Evolutionary conservation across 53 echinoderm and acorn worm species (phyloP).

Genomic region (Apostichopus leukothele): DNA sequence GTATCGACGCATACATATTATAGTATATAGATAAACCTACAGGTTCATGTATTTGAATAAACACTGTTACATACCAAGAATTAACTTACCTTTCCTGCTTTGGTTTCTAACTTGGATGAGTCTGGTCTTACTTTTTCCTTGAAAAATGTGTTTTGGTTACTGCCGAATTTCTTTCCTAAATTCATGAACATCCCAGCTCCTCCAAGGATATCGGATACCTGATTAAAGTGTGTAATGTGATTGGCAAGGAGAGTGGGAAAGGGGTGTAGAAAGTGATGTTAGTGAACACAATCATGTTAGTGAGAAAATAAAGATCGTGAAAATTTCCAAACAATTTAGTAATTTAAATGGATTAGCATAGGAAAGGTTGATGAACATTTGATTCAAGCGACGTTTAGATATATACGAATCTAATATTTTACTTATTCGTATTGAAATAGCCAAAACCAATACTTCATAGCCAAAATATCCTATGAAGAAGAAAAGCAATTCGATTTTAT

Average conservation of each 20-base stretch:
- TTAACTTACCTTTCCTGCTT: slow-evolving; percentile 27
- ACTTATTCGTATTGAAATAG: too few relatives aligned
- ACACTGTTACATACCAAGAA: background rate
- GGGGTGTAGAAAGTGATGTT: background rate
- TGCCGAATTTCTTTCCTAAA: slow-evolving; percentile 52
- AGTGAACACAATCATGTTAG: background rate
- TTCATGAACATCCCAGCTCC: slow-evolving; percentile 62
- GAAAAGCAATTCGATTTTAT: too few relatives aligned
- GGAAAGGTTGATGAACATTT: too few relatives aligned
- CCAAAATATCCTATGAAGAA: too few relatives aligned
- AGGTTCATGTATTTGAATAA: too few relatives aligned
- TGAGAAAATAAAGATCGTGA: background rate
- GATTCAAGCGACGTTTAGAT: too few relatives aligned
- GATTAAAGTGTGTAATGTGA: background rate
- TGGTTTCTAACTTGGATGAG: slow-evolving; percentile 3
- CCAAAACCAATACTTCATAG: too few relatives aligned
- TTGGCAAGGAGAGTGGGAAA: background rate
- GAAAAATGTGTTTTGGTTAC: background rate
- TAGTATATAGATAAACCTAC: too few relatives aligned
- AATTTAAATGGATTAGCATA: too few relatives aligned
- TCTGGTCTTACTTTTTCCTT: slow-evolving; percentile 23
- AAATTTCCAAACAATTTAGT: too few relatives aligned
- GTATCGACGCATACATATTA: too few relatives aligned
- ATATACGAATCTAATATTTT: too few relatives aligned
- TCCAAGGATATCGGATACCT: slow-evolving; percentile 71